Percentiles rank a stretch among this genome's conserved stretches.
These are phyloP conservation scores for Zonitis immaculata DNA, from an alignment of 2,888 invertebrate genomes.

Conservation along the genomic window DNA sequence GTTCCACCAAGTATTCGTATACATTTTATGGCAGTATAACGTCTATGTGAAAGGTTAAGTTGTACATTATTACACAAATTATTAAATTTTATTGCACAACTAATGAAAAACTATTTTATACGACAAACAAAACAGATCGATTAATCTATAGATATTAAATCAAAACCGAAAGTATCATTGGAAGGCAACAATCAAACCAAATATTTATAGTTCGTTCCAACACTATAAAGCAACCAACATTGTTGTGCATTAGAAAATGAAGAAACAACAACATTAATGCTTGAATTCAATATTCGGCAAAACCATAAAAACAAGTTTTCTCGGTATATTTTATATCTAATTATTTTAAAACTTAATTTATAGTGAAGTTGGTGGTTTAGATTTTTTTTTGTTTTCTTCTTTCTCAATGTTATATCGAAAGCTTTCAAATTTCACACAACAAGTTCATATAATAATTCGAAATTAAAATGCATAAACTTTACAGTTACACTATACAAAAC, in stretches of 20 bases:
- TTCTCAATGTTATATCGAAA: too few relatives aligned
- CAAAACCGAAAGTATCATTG: background rate
- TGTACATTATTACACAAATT: conserved; percentile 7
- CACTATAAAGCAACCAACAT: too few relatives aligned
- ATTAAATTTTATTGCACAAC: conserved; percentile 1
- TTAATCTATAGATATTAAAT: background rate
- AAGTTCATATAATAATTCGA: conserved; percentile 20
- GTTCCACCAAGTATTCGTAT: conserved; percentile 6
- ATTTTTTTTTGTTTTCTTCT: too few relatives aligned
- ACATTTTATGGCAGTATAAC: conserved; percentile 8
- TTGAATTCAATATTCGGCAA: too few relatives aligned
- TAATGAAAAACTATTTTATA: background rate
- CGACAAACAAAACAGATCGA: background rate
- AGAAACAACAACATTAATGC: too few relatives aligned
- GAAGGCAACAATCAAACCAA: background rate
- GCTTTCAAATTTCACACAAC: background rate
- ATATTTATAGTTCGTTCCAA: too few relatives aligned
- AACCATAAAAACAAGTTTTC: too few relatives aligned
- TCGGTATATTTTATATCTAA: too few relatives aligned
- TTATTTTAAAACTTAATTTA: background rate
- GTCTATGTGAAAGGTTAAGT: conserved; percentile 11
- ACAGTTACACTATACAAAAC: too few relatives aligned
- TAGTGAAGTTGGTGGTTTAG: background rate
- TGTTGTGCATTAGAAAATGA: too few relatives aligned
- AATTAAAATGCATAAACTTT: conserved; percentile 30